Evolutionary conservation across 1,140 invertebrate species (phyloP).

Genomic region (Drosophila tani): DNA sequence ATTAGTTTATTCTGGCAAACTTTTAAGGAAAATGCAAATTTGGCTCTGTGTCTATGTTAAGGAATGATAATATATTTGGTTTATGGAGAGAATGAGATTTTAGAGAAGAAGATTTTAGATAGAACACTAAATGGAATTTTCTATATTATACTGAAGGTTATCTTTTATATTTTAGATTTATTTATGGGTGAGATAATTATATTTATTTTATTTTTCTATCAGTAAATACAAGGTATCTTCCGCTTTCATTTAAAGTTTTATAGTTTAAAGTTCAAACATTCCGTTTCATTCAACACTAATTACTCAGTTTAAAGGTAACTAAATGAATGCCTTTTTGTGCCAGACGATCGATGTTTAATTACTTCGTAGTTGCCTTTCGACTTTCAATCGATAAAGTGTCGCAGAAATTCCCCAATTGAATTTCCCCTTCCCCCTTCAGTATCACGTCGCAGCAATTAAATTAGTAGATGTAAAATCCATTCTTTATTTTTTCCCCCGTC

Average conservation of each 20-base stretch:
- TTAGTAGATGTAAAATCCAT: slow-evolving; percentile 64
- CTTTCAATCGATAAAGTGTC: slow-evolving; percentile 19
- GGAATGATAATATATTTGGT: not conserved
- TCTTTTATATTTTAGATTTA: no score
- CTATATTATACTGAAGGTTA: not conserved
- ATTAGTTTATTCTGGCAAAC: slow-evolving; percentile 10
- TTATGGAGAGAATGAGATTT: slow-evolving; percentile 2
- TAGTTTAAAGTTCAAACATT: no score
- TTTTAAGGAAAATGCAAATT: slow-evolving; percentile 9
- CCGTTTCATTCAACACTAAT: not conserved
- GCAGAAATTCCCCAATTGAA: slow-evolving; percentile 13
- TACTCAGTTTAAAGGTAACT: not conserved
- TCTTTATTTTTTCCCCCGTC: slow-evolving; percentile 1
- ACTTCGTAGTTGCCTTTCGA: slow-evolving; percentile 23
- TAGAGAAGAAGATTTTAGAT: not conserved
- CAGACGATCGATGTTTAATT: slow-evolving; percentile 12
- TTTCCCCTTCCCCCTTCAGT: slow-evolving; percentile 33
- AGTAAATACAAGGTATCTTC: no score
- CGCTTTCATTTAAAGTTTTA: not conserved
- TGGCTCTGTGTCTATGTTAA: not conserved
- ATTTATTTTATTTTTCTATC: no score
- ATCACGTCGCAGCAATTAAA: slow-evolving; percentile 73
- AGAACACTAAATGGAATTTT: not conserved
- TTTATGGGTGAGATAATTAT: no score
- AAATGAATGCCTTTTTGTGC: not conserved